Conservation (phyloP, 2,888 invertebrate species). For the Lottia gigantea region DNA sequence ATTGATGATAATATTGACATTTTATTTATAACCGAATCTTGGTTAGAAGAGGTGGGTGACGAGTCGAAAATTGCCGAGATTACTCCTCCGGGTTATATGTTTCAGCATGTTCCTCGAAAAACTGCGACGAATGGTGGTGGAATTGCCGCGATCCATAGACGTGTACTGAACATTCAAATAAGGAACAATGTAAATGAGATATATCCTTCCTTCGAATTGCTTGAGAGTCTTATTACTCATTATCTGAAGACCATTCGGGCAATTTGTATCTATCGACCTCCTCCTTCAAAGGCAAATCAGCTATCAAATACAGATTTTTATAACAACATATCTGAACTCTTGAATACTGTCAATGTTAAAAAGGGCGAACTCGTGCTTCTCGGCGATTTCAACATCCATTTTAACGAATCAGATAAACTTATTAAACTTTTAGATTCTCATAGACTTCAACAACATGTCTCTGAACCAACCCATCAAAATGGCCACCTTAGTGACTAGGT, state of each 20-base stretch:
- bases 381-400: conserved; percentile 3
- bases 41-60: background rate
- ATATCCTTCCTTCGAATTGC: background rate
- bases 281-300: background rate
- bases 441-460: background rate
- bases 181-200: background rate
- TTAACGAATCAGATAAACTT: background rate
- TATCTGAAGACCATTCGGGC: background rate
- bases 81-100: background rate
- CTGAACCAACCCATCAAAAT: background rate
- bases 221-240: background rate
- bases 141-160: background rate
- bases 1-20: conserved; percentile 7
- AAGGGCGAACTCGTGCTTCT: background rate
- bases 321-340: background rate
- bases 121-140: background rate
- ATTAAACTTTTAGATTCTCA: background rate
- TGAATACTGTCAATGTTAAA: background rate
- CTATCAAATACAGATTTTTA: background rate
- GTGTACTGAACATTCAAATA: background rate
- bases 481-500: background rate
- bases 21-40: background rate
- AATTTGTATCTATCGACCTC: conserved; percentile 1
- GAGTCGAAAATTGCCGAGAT: background rate
- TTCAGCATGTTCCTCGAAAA: background rate